phyloP scores from a whole-genome alignment of 2,113 vertebrate genomes.

The Myxocyprinus asiaticus region DNA sequence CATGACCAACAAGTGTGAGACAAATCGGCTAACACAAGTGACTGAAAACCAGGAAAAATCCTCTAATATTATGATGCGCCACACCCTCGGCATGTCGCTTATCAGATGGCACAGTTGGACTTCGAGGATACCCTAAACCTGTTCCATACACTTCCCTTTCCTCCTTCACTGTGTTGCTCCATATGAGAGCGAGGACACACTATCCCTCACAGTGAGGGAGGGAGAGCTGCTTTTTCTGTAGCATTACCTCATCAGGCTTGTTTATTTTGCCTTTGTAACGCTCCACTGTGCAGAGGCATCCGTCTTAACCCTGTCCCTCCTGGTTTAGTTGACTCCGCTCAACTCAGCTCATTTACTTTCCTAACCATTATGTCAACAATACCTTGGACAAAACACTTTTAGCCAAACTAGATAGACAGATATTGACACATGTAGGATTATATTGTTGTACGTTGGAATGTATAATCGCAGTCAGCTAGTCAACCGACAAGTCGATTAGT shows the following conservation, averaged over 20 bases:
- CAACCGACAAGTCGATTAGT: too few relatives aligned
- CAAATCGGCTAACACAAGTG: not conserved
- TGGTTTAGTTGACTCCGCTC: not conserved
- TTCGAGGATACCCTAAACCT: not conserved
- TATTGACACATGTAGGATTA: not conserved
- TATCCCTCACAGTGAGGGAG: slow-evolving; percentile 33
- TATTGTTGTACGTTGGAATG: not conserved
- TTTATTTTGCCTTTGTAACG: slow-evolving; percentile 57
- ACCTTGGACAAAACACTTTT: not conserved
- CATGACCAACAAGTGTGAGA: slow-evolving; percentile 11
- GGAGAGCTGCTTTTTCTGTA: slow-evolving; percentile 32
- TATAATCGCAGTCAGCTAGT: too few relatives aligned
- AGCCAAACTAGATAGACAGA: not conserved
- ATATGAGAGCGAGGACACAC: slow-evolving; percentile 18
- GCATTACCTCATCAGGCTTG: slow-evolving; percentile 60
- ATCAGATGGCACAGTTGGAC: too few relatives aligned
- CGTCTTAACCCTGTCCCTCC: slow-evolving; percentile 48
- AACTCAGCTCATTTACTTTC: not conserved
- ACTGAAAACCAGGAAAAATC: not conserved
- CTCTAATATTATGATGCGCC: not conserved
- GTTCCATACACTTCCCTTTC: not conserved
- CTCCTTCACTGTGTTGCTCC: not conserved
- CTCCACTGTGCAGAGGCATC: slow-evolving; percentile 20
- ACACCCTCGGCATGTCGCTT: not conserved
- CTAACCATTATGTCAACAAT: not conserved